A percentile compares a stretch with the other conserved stretches of the same genome.
Evolutionary conservation across 2,888 invertebrate species (phyloP).

Genomic region (Catonia carolina): DNA sequence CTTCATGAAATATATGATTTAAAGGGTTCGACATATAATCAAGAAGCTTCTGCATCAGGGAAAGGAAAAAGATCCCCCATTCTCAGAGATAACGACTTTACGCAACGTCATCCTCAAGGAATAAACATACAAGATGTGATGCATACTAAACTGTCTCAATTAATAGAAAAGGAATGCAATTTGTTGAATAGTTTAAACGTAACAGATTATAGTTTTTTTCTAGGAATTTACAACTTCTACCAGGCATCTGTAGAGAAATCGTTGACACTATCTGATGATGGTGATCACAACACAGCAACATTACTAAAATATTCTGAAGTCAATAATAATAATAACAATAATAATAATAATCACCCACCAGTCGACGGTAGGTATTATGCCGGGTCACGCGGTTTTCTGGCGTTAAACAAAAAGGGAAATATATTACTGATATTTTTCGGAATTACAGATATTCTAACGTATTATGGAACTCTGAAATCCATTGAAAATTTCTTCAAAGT

Average conservation of each 20-base stretch:
- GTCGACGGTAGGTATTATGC: too few species aligned
- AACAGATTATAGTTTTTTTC: conserved; percentile 97
- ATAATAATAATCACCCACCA: too few species aligned
- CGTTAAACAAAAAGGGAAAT: conserved; percentile 8
- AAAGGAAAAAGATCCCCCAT: conserved; percentile 87
- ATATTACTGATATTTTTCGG: conserved; percentile 46
- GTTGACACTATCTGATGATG: too few species aligned
- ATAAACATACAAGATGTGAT: conserved; percentile 93
- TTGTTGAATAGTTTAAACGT: conserved; percentile 72
- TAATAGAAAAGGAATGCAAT: conserved; percentile 93
- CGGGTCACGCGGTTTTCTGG: conserved; percentile 4
- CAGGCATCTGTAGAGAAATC: too few species aligned
- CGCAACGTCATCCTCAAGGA: conserved; percentile 94
- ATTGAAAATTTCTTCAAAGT: conserved; percentile 98
- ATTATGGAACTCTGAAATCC: conserved; percentile 94
- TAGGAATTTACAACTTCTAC: conserved; percentile 97
- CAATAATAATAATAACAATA: too few species aligned
- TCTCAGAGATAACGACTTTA: conserved; percentile 96
- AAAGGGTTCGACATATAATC: too few species aligned
- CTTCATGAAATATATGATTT: conserved; percentile 96
- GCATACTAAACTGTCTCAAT: conserved; percentile 89
- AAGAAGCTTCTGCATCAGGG: conserved; percentile 87
- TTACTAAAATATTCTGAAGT: too few species aligned
- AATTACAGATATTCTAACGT: conserved; percentile 97
- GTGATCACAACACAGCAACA: too few species aligned